Conservation (phyloP, 2,113 vertebrate genomes). For the Scophthalmus maximus region DNA sequence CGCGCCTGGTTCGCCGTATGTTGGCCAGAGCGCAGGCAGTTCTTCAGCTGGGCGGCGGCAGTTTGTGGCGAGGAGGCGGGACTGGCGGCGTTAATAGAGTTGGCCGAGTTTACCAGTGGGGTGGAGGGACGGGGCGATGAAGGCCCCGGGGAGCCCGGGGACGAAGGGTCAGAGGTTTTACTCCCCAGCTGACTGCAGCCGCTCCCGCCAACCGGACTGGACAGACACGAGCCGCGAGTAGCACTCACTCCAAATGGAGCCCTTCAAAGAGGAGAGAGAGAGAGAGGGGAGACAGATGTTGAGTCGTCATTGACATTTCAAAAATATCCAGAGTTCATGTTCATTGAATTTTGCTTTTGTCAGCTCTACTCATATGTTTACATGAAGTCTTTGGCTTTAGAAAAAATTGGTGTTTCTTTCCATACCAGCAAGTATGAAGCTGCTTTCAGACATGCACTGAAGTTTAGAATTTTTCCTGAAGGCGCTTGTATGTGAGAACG, state of each 20-base stretch:
- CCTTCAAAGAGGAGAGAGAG: conserved; percentile 75
- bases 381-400: no score
- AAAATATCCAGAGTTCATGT: no score
- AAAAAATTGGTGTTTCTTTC: no score
- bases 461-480: no score
- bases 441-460: no score
- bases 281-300: background rate
- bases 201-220: conserved; percentile 70
- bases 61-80: conserved; percentile 84
- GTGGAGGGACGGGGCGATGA: conserved; percentile 76
- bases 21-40: conserved; percentile 88
- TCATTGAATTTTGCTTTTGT: no score
- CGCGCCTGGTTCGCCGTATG: conserved; percentile 83
- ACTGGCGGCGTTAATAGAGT: conserved; percentile 56
- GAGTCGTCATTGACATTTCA: background rate
- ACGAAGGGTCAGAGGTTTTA: conserved; percentile 77
- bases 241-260: conserved; percentile 87
- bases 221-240: conserved; percentile 80
- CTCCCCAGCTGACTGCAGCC: conserved; percentile 48
- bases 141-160: conserved; percentile 80
- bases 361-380: no score
- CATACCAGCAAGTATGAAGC: no score
- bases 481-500: no score
- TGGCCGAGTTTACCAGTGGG: conserved; percentile 75
- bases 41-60: conserved; percentile 85